phyloP scores from a whole-genome alignment of 2,797 vertebrate genomes.

The Smutsia temminckii region DNA sequence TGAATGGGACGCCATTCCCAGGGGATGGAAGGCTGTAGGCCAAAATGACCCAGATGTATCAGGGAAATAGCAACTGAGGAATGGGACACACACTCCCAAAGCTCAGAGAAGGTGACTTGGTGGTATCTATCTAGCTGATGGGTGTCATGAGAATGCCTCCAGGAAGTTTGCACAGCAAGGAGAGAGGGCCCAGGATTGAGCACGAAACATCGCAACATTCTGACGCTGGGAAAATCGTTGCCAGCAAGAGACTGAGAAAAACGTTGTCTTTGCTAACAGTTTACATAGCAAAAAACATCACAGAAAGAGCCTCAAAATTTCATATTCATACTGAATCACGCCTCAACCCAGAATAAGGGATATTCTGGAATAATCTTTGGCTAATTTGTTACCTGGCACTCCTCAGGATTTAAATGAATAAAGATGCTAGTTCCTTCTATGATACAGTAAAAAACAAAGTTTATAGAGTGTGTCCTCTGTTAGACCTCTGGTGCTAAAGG shows the following conservation, averaged over 20 bases:
- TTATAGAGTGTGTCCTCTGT: neutral
- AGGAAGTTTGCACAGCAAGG: neutral
- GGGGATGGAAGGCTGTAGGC: neutral
- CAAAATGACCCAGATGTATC: neutral
- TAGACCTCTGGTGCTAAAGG: neutral
- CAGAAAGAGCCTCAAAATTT: neutral
- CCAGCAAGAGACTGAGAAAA: neutral
- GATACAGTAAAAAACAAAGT: neutral
- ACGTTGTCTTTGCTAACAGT: neutral
- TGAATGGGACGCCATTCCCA: neutral
- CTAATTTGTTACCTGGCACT: neutral
- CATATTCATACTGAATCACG: neutral
- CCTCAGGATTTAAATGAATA: neutral
- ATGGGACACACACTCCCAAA: neutral
- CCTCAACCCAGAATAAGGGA: neutral
- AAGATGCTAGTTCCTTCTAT: neutral
- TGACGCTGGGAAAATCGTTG: neutral
- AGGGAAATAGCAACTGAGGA: neutral
- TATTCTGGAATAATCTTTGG: neutral
- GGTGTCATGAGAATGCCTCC: neutral
- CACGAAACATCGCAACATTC: neutral
- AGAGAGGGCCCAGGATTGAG: neutral
- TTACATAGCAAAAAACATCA: neutral
- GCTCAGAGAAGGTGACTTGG: neutral
- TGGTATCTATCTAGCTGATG: neutral